Evolutionary conservation across 2,888 invertebrate species (phyloP).

Genomic region (Dryomyza anilis): DNA sequence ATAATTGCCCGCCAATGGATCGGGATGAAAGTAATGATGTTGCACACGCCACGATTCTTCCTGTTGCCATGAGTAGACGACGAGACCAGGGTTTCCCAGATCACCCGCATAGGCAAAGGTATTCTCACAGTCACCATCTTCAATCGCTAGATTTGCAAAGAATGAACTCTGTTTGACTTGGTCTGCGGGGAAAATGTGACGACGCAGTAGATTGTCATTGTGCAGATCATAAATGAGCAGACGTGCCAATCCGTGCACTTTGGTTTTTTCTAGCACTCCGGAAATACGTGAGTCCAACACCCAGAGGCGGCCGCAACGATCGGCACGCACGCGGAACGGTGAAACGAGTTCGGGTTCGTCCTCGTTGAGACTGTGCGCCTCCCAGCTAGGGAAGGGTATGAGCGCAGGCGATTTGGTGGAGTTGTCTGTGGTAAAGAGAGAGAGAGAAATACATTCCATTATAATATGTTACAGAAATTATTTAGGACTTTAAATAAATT

Average conservation of each 20-base stretch:
- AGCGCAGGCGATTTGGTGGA: constrained; percentile 71
- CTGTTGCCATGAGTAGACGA: constrained; percentile 77
- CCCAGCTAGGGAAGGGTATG: constrained; percentile 82
- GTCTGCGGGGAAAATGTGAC: constrained; percentile 68
- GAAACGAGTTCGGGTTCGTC: constrained; percentile 73
- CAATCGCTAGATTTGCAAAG: constrained; percentile 78
- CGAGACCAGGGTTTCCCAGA: constrained; percentile 70
- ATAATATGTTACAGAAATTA: background rate
- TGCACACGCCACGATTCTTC: constrained; percentile 76
- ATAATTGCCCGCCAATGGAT: constrained; percentile 75
- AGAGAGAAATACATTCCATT: background rate
- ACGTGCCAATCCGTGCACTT: constrained; percentile 65
- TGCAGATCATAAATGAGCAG: constrained; percentile 75
- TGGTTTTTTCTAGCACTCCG: constrained; percentile 65
- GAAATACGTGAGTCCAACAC: constrained; percentile 76
- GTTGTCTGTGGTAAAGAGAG: constrained; percentile 64
- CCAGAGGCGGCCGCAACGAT: constrained; percentile 79
- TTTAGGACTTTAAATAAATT: too few species aligned
- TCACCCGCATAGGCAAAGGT: constrained; percentile 77
- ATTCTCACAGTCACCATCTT: constrained; percentile 74
- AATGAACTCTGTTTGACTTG: constrained; percentile 73
- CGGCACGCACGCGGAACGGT: constrained; percentile 75
- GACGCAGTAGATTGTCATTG: constrained; percentile 72
- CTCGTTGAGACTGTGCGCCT: constrained; percentile 69
- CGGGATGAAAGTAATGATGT: constrained; percentile 73